phyloP scores from a whole-genome alignment of 1,140 invertebrate species.

The Chironomus striatipennis region DNA sequence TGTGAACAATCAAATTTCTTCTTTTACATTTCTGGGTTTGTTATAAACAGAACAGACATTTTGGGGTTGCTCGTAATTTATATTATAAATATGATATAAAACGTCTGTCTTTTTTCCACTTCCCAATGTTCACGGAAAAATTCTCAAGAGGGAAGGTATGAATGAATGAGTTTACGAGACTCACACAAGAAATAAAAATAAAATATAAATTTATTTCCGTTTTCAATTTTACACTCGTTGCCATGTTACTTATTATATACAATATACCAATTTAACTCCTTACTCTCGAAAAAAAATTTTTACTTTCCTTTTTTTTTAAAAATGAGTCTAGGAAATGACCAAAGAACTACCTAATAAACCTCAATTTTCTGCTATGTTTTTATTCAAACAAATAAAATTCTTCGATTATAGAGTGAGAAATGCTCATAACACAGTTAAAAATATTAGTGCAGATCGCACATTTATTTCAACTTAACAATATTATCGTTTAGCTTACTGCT shows the following conservation, averaged over 20 bases:
- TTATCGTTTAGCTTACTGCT: constrained; percentile 4
- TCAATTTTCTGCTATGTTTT: too few species aligned
- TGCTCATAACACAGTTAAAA: too few species aligned
- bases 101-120: background rate
- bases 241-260: background rate
- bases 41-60: background rate
- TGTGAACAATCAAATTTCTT: constrained; percentile 4
- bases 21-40: background rate
- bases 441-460: background rate
- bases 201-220: background rate
- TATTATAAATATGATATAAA: constrained; percentile 4
- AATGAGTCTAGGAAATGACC: too few species aligned
- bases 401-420: too few species aligned
- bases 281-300: too few species aligned
- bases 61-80: background rate
- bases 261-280: too few species aligned
- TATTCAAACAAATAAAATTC: too few species aligned
- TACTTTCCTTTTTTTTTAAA: too few species aligned
- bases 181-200: too few species aligned
- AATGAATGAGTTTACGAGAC: background rate
- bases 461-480: background rate
- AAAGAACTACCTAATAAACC: too few species aligned
- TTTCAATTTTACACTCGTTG: background rate
- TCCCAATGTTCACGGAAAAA: background rate
- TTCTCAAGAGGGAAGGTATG: background rate